Evolutionary conservation across 2,797 vertebrate species (phyloP), one percentile per base, ranked within the genome.

Genomic region (Lacerta agilis): DNA sequence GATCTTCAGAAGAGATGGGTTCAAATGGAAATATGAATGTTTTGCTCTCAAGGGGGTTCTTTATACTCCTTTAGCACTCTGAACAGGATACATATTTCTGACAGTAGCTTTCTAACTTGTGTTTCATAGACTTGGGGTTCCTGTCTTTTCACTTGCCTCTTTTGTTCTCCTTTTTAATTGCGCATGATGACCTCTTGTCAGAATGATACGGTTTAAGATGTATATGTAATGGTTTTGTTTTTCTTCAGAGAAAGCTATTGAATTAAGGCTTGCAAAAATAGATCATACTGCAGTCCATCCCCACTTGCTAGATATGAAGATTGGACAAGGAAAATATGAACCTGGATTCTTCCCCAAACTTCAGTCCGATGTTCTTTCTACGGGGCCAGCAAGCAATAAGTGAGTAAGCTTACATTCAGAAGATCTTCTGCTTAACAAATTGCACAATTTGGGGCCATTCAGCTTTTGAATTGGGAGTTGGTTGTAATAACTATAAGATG

Each of bases 291-390:
- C 99, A 13, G 96, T 99, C 90, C 99, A 99, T 87, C 98, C 99
- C 18, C 99, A 99, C 95, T 97, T 99, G 90, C 96, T 99, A 96
- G 99, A 99, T 95, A 99, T 99, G 99, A 99, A 99, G 97, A 99
- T 99, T 38, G 99, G 99, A 71, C 99, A 99, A 96, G 99, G 99
- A 5, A 99, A 99, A 86, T 99, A 99, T 0, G 98, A 99, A 94
- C 98, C 98, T 15, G 99, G 99, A 87, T 99, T 99, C 97, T 99
- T 99, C 95, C 99, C 99, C 58, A 98, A 97, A 27, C 97, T 99
- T 86, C 99, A 99, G 94, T 98, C 98, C 17, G 99, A 99, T 23
- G 99, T 99, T 78, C 98, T 99, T 82, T 99, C 98, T 88, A 97
- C 97, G 0, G 99, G 99, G 88, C 99, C 99, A 94, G 97, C 97